phyloP scores from a whole-genome alignment of 1,140 invertebrate genomes.

The Drosophila albomicans region DNA sequence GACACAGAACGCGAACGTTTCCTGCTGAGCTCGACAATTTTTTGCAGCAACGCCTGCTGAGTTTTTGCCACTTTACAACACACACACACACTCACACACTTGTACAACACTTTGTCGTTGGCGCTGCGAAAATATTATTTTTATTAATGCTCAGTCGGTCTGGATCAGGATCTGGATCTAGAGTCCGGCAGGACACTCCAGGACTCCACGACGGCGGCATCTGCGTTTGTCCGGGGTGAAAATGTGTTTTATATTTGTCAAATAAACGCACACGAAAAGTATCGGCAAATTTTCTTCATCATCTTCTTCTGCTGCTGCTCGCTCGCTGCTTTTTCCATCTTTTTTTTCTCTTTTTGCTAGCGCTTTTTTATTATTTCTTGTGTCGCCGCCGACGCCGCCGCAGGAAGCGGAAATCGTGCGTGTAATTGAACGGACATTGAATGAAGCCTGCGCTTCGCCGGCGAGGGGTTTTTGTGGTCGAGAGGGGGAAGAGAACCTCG shows the following conservation, averaged over 20 bases:
- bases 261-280: conserved; percentile 71
- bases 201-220: neutral
- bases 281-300: conserved; percentile 42
- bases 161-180: conserved; percentile 40
- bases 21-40: conserved; percentile 73
- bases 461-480: neutral
- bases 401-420: conserved; percentile 80
- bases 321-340: neutral
- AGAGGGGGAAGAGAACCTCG: neutral
- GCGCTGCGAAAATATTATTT: conserved; percentile 70
- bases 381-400: conserved; percentile 48
- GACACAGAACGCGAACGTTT: conserved; percentile 25
- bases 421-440: conserved; percentile 81
- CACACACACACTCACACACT: conserved; percentile 9
- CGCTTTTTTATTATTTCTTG: conserved; percentile 51
- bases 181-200: neutral
- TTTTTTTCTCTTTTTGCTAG: conserved; percentile 9
- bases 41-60: conserved; percentile 31
- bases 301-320: conserved; percentile 19
- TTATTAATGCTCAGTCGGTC: conserved; percentile 70
- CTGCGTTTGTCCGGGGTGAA: conserved; percentile 65
- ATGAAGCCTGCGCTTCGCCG: conserved; percentile 59
- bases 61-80: conserved; percentile 51
- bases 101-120: conserved; percentile 32
- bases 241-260: conserved; percentile 81